Conservation (phyloP, 2,888 invertebrate species). For the Hirtodrosophila duncani region DNA sequence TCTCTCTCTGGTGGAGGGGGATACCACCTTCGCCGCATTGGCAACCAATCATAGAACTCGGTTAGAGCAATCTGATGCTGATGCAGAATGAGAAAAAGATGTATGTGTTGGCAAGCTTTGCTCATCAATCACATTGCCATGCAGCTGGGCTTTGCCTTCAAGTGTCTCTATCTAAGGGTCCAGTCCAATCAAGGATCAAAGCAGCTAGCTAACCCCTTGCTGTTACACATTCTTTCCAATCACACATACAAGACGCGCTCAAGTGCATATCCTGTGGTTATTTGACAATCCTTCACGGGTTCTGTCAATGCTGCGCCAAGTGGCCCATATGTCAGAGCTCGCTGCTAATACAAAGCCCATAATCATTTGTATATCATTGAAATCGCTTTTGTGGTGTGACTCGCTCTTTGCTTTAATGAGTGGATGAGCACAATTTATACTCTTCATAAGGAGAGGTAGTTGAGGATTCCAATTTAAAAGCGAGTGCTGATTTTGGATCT, state of each 20-base stretch:
- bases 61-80: slow-evolving; percentile 63
- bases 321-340: slow-evolving; percentile 61
- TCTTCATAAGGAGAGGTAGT: slow-evolving; percentile 24
- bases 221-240: slow-evolving; percentile 51
- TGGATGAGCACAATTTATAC: slow-evolving; percentile 21
- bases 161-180: slow-evolving; percentile 40
- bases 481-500: too few species aligned
- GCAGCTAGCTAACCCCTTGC: slow-evolving; percentile 33
- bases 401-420: slow-evolving; percentile 23
- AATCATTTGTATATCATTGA: slow-evolving; percentile 1
- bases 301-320: slow-evolving; percentile 32
- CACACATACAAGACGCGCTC: slow-evolving; percentile 52
- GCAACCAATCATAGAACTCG: slow-evolving; percentile 38
- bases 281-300: slow-evolving; percentile 51
- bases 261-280: slow-evolving; percentile 70
- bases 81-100: slow-evolving; percentile 50
- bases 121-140: slow-evolving; percentile 54
- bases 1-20: neutral
- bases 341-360: slow-evolving; percentile 7
- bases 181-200: slow-evolving; percentile 70
- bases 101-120: slow-evolving; percentile 35
- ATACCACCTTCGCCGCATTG: too few species aligned
- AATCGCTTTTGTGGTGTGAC: slow-evolving; percentile 24
- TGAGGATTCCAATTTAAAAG: too few species aligned
- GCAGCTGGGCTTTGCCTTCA: slow-evolving; percentile 34